A percentile compares a stretch with the other conserved stretches of the same genome.
These are phyloP conservation scores for Drosophila paramelanica DNA, from an alignment of 2,888 invertebrate genomes.

Conservation along the genomic window DNA sequence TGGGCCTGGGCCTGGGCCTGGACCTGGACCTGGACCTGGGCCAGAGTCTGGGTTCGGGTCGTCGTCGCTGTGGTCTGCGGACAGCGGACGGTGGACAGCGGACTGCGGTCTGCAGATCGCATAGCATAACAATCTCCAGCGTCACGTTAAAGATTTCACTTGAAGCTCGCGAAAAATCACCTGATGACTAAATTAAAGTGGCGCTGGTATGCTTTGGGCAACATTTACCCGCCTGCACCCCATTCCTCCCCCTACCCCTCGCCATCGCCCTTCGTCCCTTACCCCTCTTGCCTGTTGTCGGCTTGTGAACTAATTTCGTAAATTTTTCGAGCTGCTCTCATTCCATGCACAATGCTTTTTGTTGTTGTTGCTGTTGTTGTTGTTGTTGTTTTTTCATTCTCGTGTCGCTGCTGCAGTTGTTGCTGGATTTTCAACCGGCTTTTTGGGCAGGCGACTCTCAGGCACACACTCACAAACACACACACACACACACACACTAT, in stretches of 20 bases:
- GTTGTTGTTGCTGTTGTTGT: conserved; percentile 16
- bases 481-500: conserved; percentile 30
- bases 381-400: conserved; percentile 23
- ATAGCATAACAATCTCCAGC: conserved; percentile 82
- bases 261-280: background rate
- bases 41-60: background rate
- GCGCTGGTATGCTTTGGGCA: conserved; percentile 79
- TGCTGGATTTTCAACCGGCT: conserved; percentile 74
- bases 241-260: background rate
- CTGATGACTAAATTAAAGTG: conserved; percentile 84
- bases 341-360: conserved; percentile 75
- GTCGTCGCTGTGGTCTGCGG: conserved; percentile 22
- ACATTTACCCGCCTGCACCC: conserved; percentile 50
- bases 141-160: conserved; percentile 83
- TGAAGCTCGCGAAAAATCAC: conserved; percentile 83
- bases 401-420: conserved; percentile 44
- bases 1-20: background rate
- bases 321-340: conserved; percentile 83
- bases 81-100: conserved; percentile 13
- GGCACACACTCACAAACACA: conserved; percentile 25
- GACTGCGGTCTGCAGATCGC: conserved; percentile 47
- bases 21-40: background rate
- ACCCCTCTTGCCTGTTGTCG: conserved; percentile 41
- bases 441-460: conserved; percentile 78
- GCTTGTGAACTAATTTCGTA: conserved; percentile 83